These are phyloP conservation scores for Cotesia typhae DNA, from an alignment of 1,140 invertebrate genomes.

Conservation along the genomic window DNA sequence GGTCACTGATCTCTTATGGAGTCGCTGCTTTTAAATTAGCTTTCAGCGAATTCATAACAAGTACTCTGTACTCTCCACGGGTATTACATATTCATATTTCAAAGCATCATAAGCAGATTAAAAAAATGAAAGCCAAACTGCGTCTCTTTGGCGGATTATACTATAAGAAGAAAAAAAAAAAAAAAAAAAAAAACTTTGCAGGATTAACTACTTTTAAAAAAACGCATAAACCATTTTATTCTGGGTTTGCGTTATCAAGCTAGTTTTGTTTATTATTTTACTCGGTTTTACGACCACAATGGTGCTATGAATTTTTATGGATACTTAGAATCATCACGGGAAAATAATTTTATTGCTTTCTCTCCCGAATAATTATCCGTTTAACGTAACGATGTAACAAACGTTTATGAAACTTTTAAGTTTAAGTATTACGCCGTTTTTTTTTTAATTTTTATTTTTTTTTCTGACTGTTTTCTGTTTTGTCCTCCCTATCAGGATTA, in stretches of 20 bases:
- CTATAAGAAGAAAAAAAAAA: too few species aligned
- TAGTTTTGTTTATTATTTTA: background rate
- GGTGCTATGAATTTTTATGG: slow-evolving; percentile 11
- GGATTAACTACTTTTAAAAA: background rate
- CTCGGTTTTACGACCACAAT: background rate
- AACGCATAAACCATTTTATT: background rate
- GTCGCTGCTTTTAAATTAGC: too few species aligned
- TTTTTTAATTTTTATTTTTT: too few species aligned
- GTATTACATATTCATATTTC: too few species aligned
- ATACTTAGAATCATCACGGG: background rate
- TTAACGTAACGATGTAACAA: background rate
- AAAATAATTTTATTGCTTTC: slow-evolving; percentile 2
- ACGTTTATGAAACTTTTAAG: background rate
- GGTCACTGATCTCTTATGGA: slow-evolving; percentile 15
- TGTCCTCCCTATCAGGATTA: slow-evolving; percentile 68
- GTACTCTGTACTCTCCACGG: too few species aligned
- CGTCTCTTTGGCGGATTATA: too few species aligned
- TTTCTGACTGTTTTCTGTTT: background rate
- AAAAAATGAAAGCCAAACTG: too few species aligned
- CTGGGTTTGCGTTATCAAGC: background rate
- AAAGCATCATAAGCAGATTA: too few species aligned
- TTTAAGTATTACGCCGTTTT: too few species aligned
- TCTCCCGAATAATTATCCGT: background rate
- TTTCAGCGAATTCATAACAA: too few species aligned
- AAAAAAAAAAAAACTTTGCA: too few species aligned